These are phyloP conservation scores for Pterocles orientalis DNA, from an alignment of 2,113 vertebrate species.

Conservation along the genomic window DNA sequence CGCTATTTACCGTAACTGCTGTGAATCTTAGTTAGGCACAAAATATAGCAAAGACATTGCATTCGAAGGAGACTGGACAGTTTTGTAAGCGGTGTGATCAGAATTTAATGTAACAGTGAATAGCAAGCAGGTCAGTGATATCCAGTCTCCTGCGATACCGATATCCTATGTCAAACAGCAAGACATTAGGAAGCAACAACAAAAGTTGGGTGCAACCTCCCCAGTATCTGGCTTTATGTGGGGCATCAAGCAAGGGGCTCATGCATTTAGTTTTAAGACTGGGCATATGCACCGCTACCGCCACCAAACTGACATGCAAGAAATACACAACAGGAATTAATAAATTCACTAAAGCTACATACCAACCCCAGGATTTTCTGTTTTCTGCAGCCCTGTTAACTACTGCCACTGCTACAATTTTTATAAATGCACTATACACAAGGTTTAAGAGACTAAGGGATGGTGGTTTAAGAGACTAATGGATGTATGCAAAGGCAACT, in stretches of 20 bases:
- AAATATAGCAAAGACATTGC: conserved; percentile 44
- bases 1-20: not conserved
- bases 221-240: conserved; percentile 97
- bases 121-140: conserved; percentile 31
- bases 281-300: conserved; percentile 82
- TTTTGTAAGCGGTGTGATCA: conserved; percentile 23
- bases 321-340: conserved; percentile 54
- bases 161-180: conserved; percentile 76
- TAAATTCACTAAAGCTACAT: conserved; percentile 1
- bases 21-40: not conserved
- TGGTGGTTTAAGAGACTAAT: not conserved
- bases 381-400: not conserved
- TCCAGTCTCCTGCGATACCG: conserved; percentile 78
- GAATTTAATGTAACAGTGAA: conserved; percentile 28
- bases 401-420: not conserved
- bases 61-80: conserved; percentile 78
- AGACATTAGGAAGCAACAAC: conserved; percentile 86
- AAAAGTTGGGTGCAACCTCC: conserved; percentile 91
- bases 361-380: not conserved
- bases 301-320: conserved; percentile 89
- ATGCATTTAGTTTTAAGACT: conserved; percentile 92
- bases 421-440: not conserved
- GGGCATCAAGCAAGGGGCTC: conserved; percentile 96
- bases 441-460: not conserved
- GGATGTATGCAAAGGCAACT: not conserved